Base-by-base conservation (phyloP, 2,113 vertebrate genomes). In the Paradoxurus hermaphroditus region DNA sequence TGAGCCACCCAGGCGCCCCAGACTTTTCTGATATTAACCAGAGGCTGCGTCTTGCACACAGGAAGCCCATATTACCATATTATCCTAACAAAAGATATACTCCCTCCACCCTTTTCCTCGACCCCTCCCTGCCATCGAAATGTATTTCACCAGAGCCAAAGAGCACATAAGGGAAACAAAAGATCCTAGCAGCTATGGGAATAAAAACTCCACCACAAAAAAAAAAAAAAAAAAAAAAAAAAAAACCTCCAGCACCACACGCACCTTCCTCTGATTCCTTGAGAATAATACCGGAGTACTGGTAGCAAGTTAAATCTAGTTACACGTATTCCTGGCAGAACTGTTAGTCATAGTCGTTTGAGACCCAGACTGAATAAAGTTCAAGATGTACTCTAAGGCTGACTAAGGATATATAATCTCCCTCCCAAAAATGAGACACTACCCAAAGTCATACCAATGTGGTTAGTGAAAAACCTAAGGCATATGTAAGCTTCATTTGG, bases 361-460 rank as follows among this genome's bases (percentile, higher is more conserved):
- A 89, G 89, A 88, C 7, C 7, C 31, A 81, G 36, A 70, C 7
- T 67, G n/a, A 90, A 59, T 59, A 59, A 19, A 90, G 73, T 16
- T 79, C n/a, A 81, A 97, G 93, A 84, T 44, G 51, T n/a, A 86
- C 72, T 56, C 19, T 68, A 67, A 94, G 63, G 16, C 65, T 79
- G 18, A 59, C 23, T 51, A 59, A 89, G 41, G 36, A 70, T 51
- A 75, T 39, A 83, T 16, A 31, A 75, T 70, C 79, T 92, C 23
- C 53, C 46, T 87, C 68, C 62, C 12, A 36, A 63, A 82, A 75
- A 67, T 0, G 31, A 65, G 39, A 77, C 84, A 21, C 11, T 56
- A 73, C 41, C 56, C 62, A 29, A 92, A 79, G 82, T 90, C n/a
- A 75, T 13, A 51, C 2, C 70, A 78, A 5, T 19, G 6, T 59